Percentiles rank a stretch among this genome's conserved stretches.
Conservation (phyloP, 2,113 vertebrate species). For the Notarius quadriscutis region DNA sequence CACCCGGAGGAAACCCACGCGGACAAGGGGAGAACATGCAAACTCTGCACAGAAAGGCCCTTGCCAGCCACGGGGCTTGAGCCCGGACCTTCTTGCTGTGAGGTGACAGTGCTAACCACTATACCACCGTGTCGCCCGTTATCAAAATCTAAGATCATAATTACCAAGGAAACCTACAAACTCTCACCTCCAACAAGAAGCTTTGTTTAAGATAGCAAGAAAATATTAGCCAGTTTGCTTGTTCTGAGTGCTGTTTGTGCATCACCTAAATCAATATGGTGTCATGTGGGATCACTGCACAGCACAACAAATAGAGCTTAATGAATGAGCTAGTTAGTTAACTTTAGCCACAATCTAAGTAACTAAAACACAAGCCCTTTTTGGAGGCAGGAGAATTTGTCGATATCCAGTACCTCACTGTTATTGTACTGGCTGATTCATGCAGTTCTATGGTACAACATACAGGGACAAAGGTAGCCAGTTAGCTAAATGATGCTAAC, state of each 20-base stretch:
- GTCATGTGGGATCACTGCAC: neutral
- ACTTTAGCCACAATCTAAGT: neutral
- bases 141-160: neutral
- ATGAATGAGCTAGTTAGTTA: neutral
- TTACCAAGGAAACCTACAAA: neutral
- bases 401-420: neutral
- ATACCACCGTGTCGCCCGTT: no score
- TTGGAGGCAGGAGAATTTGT: neutral
- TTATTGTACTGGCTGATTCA: neutral
- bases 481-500: neutral
- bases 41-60: no score
- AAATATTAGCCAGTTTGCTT: neutral
- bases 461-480: neutral
- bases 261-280: neutral
- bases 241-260: neutral
- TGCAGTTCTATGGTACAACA: neutral
- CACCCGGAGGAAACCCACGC: no score
- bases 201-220: neutral
- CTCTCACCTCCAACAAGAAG: neutral
- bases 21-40: no score
- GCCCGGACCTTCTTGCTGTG: no score
- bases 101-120: no score
- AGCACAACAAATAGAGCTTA: neutral
- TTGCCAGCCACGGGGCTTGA: no score
- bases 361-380: neutral